Base-by-base conservation (phyloP, 2,888 invertebrate genomes). In the Blastobasis adustella region DNA sequence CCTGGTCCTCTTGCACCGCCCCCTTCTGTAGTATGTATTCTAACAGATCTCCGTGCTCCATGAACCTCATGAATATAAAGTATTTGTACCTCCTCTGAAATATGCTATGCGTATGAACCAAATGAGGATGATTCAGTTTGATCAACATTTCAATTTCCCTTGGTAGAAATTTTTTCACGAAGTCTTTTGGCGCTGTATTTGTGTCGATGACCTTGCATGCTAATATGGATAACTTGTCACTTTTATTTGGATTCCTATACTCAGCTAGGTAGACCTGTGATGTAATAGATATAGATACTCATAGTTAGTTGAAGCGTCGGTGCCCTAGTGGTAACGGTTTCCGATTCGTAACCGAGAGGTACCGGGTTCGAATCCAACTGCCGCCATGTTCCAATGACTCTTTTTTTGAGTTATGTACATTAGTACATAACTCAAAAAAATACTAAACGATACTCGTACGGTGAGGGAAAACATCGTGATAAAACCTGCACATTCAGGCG, bases 171-270 rank as follows among this genome's bases (percentile, higher is more conserved):
- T 95, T 95, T 58, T 90, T 90, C 0, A 94, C 92, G 61, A 95
- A 95, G 73, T 96, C 95, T 68, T 91, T 92, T 0, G 94, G 93
- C 1, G 94, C 94, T 54, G 91, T 92, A 42, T 83, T 81, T 0
- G 93, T 92, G 66, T 95, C 93, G 48, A 96, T 92, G 5, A 93
- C 88, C 85, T 96, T 96, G 67, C 94, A 94, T 0, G 94, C 94
- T 52, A 94, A 68, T 50, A 82, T 68, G 41, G 85, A 72, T 37
- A 75, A 10, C 54, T 81, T 84, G 52, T 85, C 80, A 49, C 65
- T 76, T 69, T 84, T 88, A 53, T 62, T 75, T 1, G 83, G 78
- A 63, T 86, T 87, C 64, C 71, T 81, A 62, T 88, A 88, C 59
- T 88, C 84, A 1, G 87, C 69, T 54, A 85, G 69, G 57, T 85